phyloP scores from a whole-genome alignment of 1,140 invertebrate species.

The Odontomachus brunneus region DNA sequence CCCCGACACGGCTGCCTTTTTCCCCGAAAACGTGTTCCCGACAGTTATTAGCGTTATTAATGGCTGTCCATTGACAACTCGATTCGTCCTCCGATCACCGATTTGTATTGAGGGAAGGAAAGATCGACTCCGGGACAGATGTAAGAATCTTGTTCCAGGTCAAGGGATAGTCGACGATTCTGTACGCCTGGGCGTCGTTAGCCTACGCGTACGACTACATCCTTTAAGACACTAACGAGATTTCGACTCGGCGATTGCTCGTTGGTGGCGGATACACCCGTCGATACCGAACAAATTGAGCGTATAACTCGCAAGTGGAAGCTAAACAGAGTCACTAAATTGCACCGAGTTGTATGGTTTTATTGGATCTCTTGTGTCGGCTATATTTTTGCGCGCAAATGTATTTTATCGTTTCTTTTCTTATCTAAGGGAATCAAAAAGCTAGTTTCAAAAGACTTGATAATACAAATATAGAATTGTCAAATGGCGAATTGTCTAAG shows the following conservation, averaged over 20 bases:
- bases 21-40: constrained; percentile 68
- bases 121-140: constrained; percentile 66
- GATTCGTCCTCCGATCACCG: constrained; percentile 69
- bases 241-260: constrained; percentile 13
- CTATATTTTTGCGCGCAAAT: too few species aligned
- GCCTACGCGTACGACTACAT: neutral
- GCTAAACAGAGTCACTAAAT: neutral
- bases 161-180: constrained; percentile 43
- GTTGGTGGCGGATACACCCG: constrained; percentile 4
- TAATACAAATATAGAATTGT: too few species aligned
- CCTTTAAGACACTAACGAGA: constrained; percentile 50
- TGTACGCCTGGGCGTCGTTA: constrained; percentile 30
- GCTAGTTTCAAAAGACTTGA: too few species aligned
- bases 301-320: neutral
- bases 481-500: too few species aligned
- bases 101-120: constrained; percentile 60
- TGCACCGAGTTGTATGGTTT: too few species aligned
- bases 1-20: constrained; percentile 59
- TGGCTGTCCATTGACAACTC: constrained; percentile 78
- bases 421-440: too few species aligned
- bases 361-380: too few species aligned
- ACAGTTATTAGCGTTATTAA: constrained; percentile 85
- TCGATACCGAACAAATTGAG: constrained; percentile 28
- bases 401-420: too few species aligned
- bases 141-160: constrained; percentile 56